These are phyloP conservation scores for Oligia strigilis DNA, from an alignment of 2,888 invertebrate species.

Conservation along the genomic window DNA sequence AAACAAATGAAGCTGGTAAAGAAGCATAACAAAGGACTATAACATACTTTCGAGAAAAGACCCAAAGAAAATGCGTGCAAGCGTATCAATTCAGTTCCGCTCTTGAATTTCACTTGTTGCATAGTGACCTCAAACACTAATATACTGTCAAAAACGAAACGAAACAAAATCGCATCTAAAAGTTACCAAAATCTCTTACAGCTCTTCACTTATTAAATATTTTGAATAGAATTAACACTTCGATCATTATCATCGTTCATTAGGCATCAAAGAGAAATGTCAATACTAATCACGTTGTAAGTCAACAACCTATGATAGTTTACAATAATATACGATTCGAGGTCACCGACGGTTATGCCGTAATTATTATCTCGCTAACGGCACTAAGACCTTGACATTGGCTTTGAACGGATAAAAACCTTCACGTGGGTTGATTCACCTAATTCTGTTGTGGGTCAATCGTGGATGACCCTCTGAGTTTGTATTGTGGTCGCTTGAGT, in stretches of 20 bases:
- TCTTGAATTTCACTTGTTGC: neutral
- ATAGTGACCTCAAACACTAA: neutral
- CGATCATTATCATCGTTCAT: conserved; percentile 15
- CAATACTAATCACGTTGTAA: conserved; percentile 11
- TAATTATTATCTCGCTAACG: conserved; percentile 59
- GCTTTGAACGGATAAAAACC: conserved; percentile 35
- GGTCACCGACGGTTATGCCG: conserved; percentile 57
- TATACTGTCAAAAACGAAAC: neutral
- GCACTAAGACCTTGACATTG: conserved; percentile 63
- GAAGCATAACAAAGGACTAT: neutral
- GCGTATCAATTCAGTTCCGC: too few relatives aligned
- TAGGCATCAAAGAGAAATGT: conserved; percentile 21
- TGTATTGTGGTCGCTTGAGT: neutral
- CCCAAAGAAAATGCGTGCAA: neutral
- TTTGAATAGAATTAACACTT: conserved; percentile 5
- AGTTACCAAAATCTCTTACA: neutral
- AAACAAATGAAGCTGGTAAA: neutral
- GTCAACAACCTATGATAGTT: conserved; percentile 27
- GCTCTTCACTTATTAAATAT: neutral
- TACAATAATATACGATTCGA: conserved; percentile 46
- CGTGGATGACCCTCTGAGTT: conserved; percentile 11
- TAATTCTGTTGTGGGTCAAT: conserved; percentile 45
- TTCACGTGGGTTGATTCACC: conserved; percentile 43
- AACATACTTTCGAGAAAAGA: conserved; percentile 5
- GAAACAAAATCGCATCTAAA: neutral